Evolutionary conservation across 1,140 invertebrate species (phyloP), one percentile per base, ranked within the genome.

Genomic region (Asbolus verrucosus): DNA sequence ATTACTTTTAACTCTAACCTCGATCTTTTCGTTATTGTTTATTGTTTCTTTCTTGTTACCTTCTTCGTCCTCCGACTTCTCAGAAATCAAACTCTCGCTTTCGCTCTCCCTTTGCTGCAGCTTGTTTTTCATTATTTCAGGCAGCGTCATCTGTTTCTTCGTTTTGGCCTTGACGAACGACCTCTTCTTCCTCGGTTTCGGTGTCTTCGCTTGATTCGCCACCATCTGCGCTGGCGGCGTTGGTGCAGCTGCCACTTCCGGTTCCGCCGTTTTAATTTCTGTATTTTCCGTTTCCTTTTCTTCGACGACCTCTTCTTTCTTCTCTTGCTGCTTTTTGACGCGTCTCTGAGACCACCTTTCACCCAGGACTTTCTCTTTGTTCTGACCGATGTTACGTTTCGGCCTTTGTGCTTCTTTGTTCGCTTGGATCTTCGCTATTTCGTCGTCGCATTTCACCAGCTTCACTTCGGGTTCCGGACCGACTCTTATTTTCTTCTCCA

Each of bases 1-100:
- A n/a, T n/a, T n/a, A 68, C 83, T 84, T 54, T 87, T 87, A n/a
- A 86, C 84, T 8, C 77, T 78, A 0, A 70, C 38, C 72, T 82
- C 82, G 14, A 77, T 75, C 36, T 79, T 80, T 60, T 79, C 80
- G 41, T 75, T 72, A 27, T 70, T 69, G 11, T 74, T 72, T 71
- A 74, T 72, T 13, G 80, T 74, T 1, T 78, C 78, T 0, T 77
- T 82, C 72, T 77, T 82, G 71, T 80, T 78, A 9, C 75, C 76
- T 61, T 65, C 24, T 36, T 81, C 77, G 62, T 77, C 76, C n/a
- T 78, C 77, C 4, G 79, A 77, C 62, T 77, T 78, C 50, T 79
- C 77, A 0, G 76, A 78, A 18, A 75, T 31, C 6, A 80, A 38
- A 59, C 74, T 79, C 54, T 80, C 78, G 38, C 76, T 80, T 33